Evolutionary conservation across 2,797 vertebrate genomes (phyloP).

Genomic region (Enteromius paludinosus): DNA sequence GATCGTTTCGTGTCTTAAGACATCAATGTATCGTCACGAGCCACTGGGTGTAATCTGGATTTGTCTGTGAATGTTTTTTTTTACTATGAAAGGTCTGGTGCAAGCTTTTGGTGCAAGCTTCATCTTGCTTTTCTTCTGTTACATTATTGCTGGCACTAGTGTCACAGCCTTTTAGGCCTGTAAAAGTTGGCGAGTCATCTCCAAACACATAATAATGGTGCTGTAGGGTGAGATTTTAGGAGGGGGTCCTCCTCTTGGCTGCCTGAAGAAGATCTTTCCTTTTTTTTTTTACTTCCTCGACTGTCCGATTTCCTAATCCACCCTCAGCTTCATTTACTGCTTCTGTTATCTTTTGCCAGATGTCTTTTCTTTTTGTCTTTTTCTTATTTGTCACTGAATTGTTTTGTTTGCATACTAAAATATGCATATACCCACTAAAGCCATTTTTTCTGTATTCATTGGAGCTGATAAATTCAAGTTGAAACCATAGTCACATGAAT

Average conservation of each 20-base stretch:
- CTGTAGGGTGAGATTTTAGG: not conserved
- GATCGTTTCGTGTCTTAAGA: too few species aligned
- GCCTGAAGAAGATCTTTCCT: too few species aligned
- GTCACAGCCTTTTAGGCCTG: too few species aligned
- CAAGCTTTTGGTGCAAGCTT: too few species aligned
- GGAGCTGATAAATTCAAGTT: not conserved
- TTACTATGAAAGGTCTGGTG: too few species aligned
- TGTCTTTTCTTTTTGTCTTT: not conserved
- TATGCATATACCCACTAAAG: not conserved
- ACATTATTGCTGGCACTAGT: not conserved
- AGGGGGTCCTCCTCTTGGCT: not conserved
- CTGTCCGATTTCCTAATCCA: not conserved
- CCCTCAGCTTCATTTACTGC: not conserved
- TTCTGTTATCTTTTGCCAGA: not conserved
- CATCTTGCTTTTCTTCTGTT: not conserved
- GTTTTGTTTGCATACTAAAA: not conserved
- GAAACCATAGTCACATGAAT: not conserved
- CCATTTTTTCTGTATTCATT: not conserved
- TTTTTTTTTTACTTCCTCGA: not conserved
- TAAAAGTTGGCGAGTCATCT: too few species aligned
- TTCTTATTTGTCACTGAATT: not conserved
- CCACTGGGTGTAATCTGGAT: too few species aligned
- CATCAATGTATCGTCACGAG: too few species aligned
- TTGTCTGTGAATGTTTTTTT: too few species aligned
- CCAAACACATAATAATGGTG: not conserved